Evolutionary conservation across 2,797 vertebrate genomes (phyloP), one percentile per base, ranked within the genome.

Genomic region (Amblyopsis hoosieri): DNA sequence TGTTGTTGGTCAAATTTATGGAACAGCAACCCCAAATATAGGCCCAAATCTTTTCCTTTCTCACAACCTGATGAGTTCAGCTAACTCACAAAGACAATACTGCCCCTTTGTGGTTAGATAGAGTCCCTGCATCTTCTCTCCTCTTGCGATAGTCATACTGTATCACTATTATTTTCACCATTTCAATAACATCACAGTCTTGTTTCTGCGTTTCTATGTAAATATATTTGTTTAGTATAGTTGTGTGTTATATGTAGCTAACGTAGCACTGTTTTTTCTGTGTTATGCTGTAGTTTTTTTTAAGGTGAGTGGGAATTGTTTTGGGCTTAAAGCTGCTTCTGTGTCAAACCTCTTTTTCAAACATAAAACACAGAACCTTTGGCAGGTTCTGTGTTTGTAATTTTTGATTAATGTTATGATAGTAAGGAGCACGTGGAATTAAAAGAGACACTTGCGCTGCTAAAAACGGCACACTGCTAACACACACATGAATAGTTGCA

Each of bases 231-330:
- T 29, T 29, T 29, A 4, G 52, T 64, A 19, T 7, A n/a, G 17
- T 45, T 19, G 10, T 46, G 50, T 60, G 47, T 23, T 17, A 15
- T 42, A 14, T 57, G 19, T 14, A 47, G 19, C 62, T 74, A 69
- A 74, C 59, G 14, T 48, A 42, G 15, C 49, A 61, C 71, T 74
- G 57, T 76, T 61, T 75, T 29, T 50, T 66, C 46, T 68, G 64
- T 29, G 59, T 59, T 54, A 10, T 67, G 17, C 45, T 29, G 10
- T 63, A 77, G 78, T 79, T 19, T 14, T 66, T 69, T 42, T 37
- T 81, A 52, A 81, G 81, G 81, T 81, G 75, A 81, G 81, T 72
- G 67, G 60, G 31, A 56, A 57, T 56, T 64, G 55, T 17, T 58
- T 46, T 19, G 13, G n/a, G 31, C 63, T 8, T 45, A 7, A 15